Conservation (phyloP, 2,797 vertebrate genomes). For the Lates japonicus region DNA sequence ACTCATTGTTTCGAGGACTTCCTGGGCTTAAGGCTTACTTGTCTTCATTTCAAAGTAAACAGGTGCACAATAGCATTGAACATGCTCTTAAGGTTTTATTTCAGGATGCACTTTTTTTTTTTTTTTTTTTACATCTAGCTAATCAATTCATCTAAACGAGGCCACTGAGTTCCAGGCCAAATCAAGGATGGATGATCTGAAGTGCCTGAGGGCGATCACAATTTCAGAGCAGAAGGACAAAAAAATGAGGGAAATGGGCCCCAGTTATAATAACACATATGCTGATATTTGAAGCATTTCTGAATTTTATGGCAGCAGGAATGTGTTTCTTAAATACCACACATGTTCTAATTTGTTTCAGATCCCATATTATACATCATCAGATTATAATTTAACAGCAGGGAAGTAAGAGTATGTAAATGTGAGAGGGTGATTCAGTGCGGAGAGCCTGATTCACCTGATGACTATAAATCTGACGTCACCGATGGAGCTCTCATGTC, state of each 20-base stretch:
- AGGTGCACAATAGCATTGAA: background rate
- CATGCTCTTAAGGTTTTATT: background rate
- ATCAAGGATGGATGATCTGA: background rate
- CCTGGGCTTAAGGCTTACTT: too few species aligned
- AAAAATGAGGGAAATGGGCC: background rate
- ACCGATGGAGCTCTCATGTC: constrained; percentile 64
- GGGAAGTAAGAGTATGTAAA: background rate
- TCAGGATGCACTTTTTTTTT: background rate
- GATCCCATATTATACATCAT: background rate
- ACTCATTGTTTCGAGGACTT: background rate
- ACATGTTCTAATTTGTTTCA: background rate
- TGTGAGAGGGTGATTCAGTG: constrained; percentile 39
- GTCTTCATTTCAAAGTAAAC: background rate
- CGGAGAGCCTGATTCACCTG: constrained; percentile 48
- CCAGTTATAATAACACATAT: background rate
- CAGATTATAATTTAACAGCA: constrained; percentile 3
- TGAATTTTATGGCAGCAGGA: constrained; percentile 11
- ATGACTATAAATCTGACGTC: constrained; percentile 75
- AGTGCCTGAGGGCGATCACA: background rate
- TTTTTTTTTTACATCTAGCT: background rate
- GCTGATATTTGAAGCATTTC: background rate
- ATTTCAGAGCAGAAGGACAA: background rate
- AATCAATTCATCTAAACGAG: background rate
- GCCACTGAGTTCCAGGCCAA: background rate
- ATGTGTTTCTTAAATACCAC: constrained; percentile 17